A percentile compares a stretch with the other conserved stretches of the same genome.
Conservation (phyloP, 2,113 vertebrate species). For the Tachysurus vachellii region DNA sequence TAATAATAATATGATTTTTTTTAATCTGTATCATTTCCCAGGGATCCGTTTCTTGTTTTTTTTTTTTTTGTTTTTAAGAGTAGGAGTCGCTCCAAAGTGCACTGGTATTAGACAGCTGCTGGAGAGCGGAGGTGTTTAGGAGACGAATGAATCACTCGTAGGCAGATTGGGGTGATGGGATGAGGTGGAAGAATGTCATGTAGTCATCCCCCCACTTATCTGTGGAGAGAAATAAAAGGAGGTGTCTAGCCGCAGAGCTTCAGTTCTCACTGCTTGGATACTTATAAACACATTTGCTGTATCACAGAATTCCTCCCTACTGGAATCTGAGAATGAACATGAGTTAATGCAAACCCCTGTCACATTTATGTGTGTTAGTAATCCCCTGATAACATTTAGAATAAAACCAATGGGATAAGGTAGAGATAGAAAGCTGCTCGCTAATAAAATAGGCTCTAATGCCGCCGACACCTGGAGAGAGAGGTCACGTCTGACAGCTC, state of each 20-base stretch:
- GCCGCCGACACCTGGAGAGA: not conserved
- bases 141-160: slow-evolving; percentile 36
- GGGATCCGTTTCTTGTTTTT: slow-evolving; percentile 7
- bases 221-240: slow-evolving; percentile 11
- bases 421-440: slow-evolving; percentile 10
- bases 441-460: not conserved
- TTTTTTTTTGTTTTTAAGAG: not conserved
- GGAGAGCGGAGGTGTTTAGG: slow-evolving; percentile 24
- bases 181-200: slow-evolving; percentile 26
- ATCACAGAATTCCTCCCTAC: slow-evolving; percentile 42
- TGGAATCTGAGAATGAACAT: slow-evolving; percentile 26
- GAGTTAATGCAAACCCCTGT: slow-evolving; percentile 40
- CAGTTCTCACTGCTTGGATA: slow-evolving; percentile 30
- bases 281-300: slow-evolving; percentile 41
- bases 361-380: slow-evolving; percentile 36
- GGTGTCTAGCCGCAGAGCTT: not conserved
- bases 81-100: slow-evolving; percentile 6
- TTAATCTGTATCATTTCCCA: not conserved
- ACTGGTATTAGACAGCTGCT: slow-evolving; percentile 16
- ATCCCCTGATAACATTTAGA: slow-evolving; percentile 40
- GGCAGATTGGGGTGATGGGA: not conserved
- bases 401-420: slow-evolving; percentile 11
- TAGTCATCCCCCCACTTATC: slow-evolving; percentile 27
- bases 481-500: not conserved
- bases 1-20: too few species aligned